Evolutionary conservation across 2,797 vertebrate genomes (phyloP).

Genomic region (Ctenopoma kingsleyae): DNA sequence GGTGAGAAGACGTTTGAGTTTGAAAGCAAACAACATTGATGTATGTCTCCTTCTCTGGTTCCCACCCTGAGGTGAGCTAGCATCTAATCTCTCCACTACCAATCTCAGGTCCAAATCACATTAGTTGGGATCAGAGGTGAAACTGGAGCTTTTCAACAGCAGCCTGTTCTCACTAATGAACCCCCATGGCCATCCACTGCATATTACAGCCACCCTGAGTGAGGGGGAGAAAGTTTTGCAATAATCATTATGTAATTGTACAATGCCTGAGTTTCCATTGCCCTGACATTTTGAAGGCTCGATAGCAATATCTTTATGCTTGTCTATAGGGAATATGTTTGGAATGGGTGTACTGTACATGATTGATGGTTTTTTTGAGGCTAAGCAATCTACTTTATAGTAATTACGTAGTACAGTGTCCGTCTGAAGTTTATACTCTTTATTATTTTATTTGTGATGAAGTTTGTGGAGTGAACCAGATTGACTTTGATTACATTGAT

Average conservation of each 20-base stretch:
- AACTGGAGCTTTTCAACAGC: constrained; percentile 87
- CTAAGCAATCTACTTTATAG: constrained; percentile 76
- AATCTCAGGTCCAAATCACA: constrained; percentile 87
- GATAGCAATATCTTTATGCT: constrained; percentile 84
- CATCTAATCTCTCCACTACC: constrained; percentile 86
- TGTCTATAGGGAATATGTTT: constrained; percentile 80
- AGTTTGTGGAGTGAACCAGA: constrained; percentile 44
- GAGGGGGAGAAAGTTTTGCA: constrained; percentile 84
- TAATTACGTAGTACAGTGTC: constrained; percentile 76
- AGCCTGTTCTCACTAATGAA: constrained; percentile 85
- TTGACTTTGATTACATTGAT: constrained; percentile 47
- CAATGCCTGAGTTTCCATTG: constrained; percentile 82
- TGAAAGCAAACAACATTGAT: constrained; percentile 82
- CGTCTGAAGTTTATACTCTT: constrained; percentile 65
- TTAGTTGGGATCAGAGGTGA: constrained; percentile 88
- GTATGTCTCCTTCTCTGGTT: constrained; percentile 84
- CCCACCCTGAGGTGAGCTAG: constrained; percentile 84
- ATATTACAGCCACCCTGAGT: constrained; percentile 84
- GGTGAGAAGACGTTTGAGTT: constrained; percentile 75
- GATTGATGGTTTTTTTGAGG: constrained; percentile 81
- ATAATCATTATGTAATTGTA: constrained; percentile 86
- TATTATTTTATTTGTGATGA: constrained; percentile 68
- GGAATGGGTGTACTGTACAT: constrained; percentile 70
- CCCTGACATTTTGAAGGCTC: constrained; percentile 87
- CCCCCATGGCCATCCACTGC: constrained; percentile 86